A percentile compares a stretch with the other conserved stretches of the same genome.
Evolutionary conservation across 2,113 vertebrate genomes (phyloP).

Genomic region (Sylvietta virens): DNA sequence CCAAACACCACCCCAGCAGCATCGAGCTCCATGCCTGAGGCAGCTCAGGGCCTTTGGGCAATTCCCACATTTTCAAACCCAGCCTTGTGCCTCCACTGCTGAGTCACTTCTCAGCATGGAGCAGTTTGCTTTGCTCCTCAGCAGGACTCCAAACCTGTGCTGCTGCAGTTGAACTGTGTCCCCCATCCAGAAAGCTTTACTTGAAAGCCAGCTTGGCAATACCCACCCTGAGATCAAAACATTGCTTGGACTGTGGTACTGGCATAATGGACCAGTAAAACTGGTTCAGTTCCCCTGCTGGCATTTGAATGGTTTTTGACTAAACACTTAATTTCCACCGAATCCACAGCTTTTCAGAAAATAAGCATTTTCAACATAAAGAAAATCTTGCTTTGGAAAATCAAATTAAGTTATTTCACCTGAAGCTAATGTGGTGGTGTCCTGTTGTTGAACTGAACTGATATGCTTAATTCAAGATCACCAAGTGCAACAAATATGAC

Average conservation of each 20-base stretch:
- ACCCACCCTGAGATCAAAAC: background rate
- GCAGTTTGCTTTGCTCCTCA: background rate
- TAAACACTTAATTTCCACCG: background rate
- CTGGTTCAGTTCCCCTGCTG: background rate
- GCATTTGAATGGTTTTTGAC: background rate
- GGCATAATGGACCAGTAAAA: background rate
- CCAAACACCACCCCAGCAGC: background rate
- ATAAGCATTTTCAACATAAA: background rate
- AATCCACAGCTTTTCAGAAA: background rate
- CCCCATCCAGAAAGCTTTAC: background rate
- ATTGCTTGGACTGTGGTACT: background rate
- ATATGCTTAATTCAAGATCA: background rate
- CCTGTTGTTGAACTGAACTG: background rate
- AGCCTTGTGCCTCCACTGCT: background rate
- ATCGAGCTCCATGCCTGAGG: accelerated
- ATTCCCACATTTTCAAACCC: background rate
- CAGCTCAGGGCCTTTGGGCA: background rate
- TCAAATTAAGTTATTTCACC: background rate
- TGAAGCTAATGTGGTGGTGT: background rate
- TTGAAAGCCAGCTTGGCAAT: background rate
- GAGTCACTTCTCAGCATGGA: background rate
- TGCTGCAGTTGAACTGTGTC: background rate
- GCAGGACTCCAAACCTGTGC: background rate
- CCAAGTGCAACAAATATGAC: background rate
- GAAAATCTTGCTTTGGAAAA: background rate